phyloP scores from a whole-genome alignment of 2,113 vertebrate genomes.

The Lophura nycthemera region DNA sequence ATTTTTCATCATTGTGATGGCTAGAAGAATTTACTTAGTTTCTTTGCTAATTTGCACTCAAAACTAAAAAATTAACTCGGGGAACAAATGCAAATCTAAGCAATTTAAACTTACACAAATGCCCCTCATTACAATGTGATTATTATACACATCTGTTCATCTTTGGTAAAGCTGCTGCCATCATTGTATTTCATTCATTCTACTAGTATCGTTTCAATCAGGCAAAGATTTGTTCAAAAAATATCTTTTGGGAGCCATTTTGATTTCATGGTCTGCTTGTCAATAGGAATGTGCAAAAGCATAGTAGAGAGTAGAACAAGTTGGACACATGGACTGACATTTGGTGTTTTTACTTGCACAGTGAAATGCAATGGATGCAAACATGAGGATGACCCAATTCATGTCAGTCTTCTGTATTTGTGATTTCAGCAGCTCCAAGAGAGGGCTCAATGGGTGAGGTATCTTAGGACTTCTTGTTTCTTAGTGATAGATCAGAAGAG shows the following conservation, averaged over 20 bases:
- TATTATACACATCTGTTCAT: not conserved
- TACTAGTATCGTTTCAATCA: not conserved
- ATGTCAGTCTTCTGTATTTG: not conserved
- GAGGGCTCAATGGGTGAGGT: not conserved
- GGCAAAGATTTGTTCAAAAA: not conserved
- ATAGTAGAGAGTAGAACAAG: not conserved
- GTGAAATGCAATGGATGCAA: not conserved
- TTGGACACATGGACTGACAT: not conserved
- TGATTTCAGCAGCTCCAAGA: not conserved
- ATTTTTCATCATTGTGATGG: not conserved
- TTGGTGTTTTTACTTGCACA: not conserved
- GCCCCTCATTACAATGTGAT: not conserved
- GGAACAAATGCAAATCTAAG: not conserved
- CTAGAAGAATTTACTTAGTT: not conserved
- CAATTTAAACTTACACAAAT: accelerated
- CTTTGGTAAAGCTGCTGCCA: not conserved
- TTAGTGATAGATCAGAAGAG: not conserved
- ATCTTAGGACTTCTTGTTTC: slow-evolving; percentile 32
- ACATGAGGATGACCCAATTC: not conserved
- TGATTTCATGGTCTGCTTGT: not conserved
- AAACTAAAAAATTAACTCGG: not conserved
- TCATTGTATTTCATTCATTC: not conserved
- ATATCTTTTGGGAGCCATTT: not conserved
- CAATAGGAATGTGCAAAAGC: not conserved
- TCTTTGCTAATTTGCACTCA: not conserved